Base-by-base conservation (phyloP, 2,888 invertebrate genomes). In the Ptilodon capucinus region DNA sequence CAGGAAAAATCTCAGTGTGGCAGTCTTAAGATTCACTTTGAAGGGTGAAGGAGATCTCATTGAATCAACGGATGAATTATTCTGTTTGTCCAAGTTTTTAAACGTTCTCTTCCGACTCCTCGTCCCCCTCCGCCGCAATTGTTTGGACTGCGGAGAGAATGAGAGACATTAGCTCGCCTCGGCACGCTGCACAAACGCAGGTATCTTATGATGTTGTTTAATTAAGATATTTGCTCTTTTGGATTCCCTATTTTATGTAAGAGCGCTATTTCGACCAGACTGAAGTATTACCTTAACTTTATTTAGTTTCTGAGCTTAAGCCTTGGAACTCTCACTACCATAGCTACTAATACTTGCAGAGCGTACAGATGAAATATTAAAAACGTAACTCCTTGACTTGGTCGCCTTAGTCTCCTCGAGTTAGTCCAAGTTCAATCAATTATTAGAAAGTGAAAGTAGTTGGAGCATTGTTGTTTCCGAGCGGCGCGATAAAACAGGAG, bases 1-100 rank as follows among this genome's bases (percentile, higher is more conserved):
- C 70, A 73, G 74, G 76, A 86, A 84, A 86, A 85, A 84, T 79
- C 73, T 79, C 57, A 60, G 71, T 67, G 69, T 71, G 60, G 60
- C 60, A 64, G 71, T 68, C 71, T 74, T 67, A 71, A 75, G 79
- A 76, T 68, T 75, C 75, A 70, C 75, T 81, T 78, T 78, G 81
- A 82, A 80, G 80, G 78, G 77, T 66, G 71, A 70, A 71, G 67
- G 70, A 76, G 77, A 71, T 74, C 76, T 76, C 74, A 78, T 76
- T 75, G 76, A 76, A 77, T 72, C 76, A 72, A 73, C 77, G 79
- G 78, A 82, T 83, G 84, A 87, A 84, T 84, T 84, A 87, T 87
- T 86, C 84, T 79, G 86, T 86, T 86, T 88, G 86, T 84, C 76
- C 75, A 77, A 82, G 70, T 79, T 79, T 76, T 77, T 78, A 76